Evolutionary conservation across 2,113 vertebrate genomes (phyloP), one percentile per base, ranked within the genome.

Genomic region (Gorsachius goisagi): DNA sequence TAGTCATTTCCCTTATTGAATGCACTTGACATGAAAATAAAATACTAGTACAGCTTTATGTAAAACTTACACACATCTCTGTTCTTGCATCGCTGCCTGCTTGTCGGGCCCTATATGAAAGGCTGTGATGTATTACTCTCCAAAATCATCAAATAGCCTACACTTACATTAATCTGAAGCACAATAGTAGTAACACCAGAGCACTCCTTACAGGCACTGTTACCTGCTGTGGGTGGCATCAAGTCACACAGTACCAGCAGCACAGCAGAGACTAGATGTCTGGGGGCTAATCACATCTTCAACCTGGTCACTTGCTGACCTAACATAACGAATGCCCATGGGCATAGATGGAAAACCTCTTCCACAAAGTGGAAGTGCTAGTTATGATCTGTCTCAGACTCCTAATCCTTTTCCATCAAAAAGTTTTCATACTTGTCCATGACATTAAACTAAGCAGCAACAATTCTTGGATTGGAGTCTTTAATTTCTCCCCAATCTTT

Each of bases 1-100:
- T 67, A 95, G 94, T 95, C 56, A 97, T 80, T 91, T 83, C 78
- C 73, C 88, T 95, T 91, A 95, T 8, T 92, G 85, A 97, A 92
- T 9, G 44, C 63, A 80, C 62, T 62, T 49, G 27, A 73, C 44
- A 83, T 22, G 81, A 82, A 89, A 96, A 76, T 63, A 80, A 75
- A 95, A 55, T 67, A 60, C 17, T 56, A 88, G 60, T 39, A 90
- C 6, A 93, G 52, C 67, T 97, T 91, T 71, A 90, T 23, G 5
- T 24, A 95, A 58, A 27, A 74, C 67, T 91, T 95, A 56, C 18
- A 93, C 50, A 39, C 20, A 78, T 32, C 67, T 86, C 15, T 67
- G 59, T 53, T 75, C 39, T 62, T 68, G 62, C 86, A 81, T 50
- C 88, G 76, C 66, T 87, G 66, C 88, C 15, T 90, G 68, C 86